Evolutionary conservation across 2,888 invertebrate genomes (phyloP).

Genomic region (Iselma pallidipennis): DNA sequence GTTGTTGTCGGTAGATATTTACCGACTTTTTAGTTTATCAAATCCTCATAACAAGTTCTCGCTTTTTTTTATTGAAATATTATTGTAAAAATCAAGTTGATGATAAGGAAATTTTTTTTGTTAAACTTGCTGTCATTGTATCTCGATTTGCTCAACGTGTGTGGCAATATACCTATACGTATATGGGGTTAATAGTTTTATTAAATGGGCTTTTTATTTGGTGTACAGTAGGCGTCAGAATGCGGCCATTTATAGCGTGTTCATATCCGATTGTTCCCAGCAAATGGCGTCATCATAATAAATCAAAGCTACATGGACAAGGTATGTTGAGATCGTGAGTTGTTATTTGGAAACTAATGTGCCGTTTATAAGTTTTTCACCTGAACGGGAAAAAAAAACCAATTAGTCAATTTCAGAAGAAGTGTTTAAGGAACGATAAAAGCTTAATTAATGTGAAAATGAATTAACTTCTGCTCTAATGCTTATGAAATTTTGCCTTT

Average conservation of each 20-base stretch:
- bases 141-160: not conserved
- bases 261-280: conserved; percentile 9
- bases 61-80: not conserved
- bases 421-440: not conserved
- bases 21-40: not conserved
- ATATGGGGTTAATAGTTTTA: not conserved
- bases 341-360: conserved; percentile 3
- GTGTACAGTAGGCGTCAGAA: conserved; percentile 1
- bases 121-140: not conserved
- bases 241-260: conserved; percentile 2
- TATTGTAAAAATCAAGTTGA: not conserved
- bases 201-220: conserved; percentile 1
- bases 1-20: conserved; percentile 1
- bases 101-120: not conserved
- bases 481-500: not conserved
- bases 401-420: not conserved
- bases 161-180: not conserved
- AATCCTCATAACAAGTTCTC: not conserved
- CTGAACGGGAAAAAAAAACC: not conserved
- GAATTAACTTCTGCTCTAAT: not conserved
- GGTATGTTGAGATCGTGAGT: conserved; percentile 14
- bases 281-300: conserved; percentile 15
- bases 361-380: not conserved
- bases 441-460: not conserved
- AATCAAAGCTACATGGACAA: conserved; percentile 10